These are phyloP conservation scores for Trididemnum nubilum DNA, from an alignment of 23 tunicate genomes.

Conservation along the genomic window DNA sequence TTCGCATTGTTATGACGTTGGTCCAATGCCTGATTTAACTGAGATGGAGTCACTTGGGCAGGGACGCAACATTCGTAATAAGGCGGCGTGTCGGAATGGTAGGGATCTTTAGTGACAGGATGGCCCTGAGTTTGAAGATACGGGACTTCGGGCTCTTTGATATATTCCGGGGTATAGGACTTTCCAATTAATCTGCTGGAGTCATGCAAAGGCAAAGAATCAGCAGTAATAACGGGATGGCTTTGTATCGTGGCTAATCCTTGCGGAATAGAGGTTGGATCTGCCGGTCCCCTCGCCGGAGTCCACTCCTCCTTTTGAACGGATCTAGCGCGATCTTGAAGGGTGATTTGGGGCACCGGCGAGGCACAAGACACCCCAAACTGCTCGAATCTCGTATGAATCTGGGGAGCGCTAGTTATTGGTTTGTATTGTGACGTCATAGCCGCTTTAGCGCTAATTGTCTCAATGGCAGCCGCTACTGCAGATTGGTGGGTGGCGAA, in stretches of 20 bases:
- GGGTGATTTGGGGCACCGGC: conserved; percentile 29
- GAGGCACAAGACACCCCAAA: conserved; percentile 30
- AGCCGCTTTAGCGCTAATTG: conserved; percentile 54
- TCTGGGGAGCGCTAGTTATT: not conserved
- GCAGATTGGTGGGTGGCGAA: conserved; percentile 47
- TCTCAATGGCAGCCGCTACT: conserved; percentile 80
- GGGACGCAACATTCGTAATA: conserved; percentile 82
- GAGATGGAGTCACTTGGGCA: not conserved
- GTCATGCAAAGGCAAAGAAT: no score
- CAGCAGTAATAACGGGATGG: not conserved
- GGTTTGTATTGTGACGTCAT: not conserved
- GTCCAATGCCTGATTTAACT: not conserved
- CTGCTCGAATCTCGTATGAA: not conserved
- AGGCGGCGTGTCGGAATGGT: conserved; percentile 57
- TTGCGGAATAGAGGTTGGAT: not conserved
- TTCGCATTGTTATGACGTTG: no score
- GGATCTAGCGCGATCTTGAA: conserved; percentile 1
- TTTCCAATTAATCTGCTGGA: not conserved
- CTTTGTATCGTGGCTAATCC: not conserved
- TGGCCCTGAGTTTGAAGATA: conserved; percentile 25
- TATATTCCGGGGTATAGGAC: not conserved
- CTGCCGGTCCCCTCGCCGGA: not conserved
- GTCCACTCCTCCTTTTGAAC: conserved; percentile 20
- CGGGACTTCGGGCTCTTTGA: conserved; percentile 24
- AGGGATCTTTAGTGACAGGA: not conserved